Base-by-base conservation (phyloP, 2,888 invertebrate species). In the Dascillus cervinus region DNA sequence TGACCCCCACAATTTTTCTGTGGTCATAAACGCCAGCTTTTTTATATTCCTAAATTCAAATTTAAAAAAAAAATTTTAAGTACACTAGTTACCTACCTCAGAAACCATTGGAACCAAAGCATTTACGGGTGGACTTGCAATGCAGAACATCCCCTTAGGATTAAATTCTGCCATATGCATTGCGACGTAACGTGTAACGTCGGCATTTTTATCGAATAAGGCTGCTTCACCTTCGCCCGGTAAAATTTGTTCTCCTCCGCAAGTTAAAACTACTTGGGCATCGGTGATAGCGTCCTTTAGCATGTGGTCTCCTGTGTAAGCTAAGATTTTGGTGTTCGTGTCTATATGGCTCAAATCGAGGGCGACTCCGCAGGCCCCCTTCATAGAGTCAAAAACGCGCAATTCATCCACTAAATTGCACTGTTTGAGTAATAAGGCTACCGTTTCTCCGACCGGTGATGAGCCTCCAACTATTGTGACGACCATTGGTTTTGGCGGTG, bases 61-160 rank as follows among this genome's bases (percentile, higher is more conserved):
- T n/a, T n/a, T n/a, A n/a, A n/a, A n/a, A n/a, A n/a, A n/a, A n/a
- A n/a, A n/a, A n/a, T n/a, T n/a, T n/a, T n/a, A n/a, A n/a, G n/a
- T n/a, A n/a, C n/a, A n/a, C n/a, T n/a, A n/a, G n/a, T n/a, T n/a
- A n/a, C n/a, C 45, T 49, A 62, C 64, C 49, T 64, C 59, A 4
- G 56, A 50, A n/a, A 54, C 56, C 46, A 65, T 43, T 2, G 65
- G 64, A 2, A 65, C 59, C 26, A 64, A 46, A 10, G 58, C 54
- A 38, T 59, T 55, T 19, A 64, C 46, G 3, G 63, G 64, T 3
- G 60, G 63, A 19, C 54, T 60, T 1, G 56, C 52, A 22, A 64
- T 50, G 28, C 61, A 56, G 31, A 60, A 41, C 14, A 64, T 47
- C 4, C 53, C 55, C 12, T 49, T 44, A 0, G 60, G 59, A 43